These are phyloP conservation scores for Mesitornis unicolor DNA, from an alignment of 2,113 vertebrate species.

Conservation along the genomic window DNA sequence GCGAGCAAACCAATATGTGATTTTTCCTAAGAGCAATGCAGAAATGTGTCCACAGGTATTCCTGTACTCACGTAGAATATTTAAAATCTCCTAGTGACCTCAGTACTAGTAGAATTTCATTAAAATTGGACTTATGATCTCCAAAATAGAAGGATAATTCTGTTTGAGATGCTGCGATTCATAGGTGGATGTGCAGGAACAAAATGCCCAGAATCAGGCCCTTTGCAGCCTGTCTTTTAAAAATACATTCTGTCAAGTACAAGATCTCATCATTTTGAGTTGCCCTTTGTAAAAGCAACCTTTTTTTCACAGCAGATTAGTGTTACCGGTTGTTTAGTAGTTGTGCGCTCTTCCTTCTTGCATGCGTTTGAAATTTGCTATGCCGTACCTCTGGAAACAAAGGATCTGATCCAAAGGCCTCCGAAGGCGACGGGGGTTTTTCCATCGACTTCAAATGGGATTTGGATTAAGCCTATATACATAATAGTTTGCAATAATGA, in stretches of 20 bases:
- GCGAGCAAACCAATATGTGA: neutral
- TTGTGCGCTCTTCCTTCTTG: neutral
- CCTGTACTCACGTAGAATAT: neutral
- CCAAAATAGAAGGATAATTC: neutral
- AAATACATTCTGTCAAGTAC: neutral
- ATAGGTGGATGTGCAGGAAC: neutral
- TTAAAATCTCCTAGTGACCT: neutral
- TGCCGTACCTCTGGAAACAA: neutral
- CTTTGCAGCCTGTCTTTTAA: neutral
- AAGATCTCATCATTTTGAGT: neutral
- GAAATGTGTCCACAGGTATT: neutral
- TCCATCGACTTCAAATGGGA: neutral
- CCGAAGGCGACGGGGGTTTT: neutral
- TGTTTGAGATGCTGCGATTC: neutral
- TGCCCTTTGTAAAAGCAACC: neutral
- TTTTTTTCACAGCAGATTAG: neutral
- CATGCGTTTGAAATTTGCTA: neutral
- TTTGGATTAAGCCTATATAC: neutral
- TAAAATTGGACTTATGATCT: neutral
- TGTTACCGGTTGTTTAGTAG: neutral
- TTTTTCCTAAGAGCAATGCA: neutral
- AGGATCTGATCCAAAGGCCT: conserved; percentile 33
- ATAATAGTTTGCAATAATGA: neutral
- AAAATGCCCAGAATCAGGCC: neutral
- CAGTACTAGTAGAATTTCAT: neutral